phyloP scores from a whole-genome alignment of 2,888 invertebrate species.

The Iselma pallidipennis region DNA sequence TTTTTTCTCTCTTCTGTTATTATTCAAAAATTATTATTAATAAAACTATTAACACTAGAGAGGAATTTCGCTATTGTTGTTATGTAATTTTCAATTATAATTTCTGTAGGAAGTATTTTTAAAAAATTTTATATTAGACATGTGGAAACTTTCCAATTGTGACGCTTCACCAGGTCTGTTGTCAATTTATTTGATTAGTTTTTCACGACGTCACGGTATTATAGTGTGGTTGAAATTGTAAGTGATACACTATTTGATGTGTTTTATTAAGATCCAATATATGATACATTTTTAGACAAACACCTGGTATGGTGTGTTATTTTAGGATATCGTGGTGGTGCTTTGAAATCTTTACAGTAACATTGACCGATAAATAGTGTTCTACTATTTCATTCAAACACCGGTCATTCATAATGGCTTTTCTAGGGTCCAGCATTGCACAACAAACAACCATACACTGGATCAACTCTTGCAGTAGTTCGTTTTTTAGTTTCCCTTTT shows the following conservation, averaged over 20 bases:
- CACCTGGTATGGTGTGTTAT: slow-evolving; percentile 39
- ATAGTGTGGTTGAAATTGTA: not conserved
- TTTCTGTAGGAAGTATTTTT: not conserved
- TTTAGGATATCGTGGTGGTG: slow-evolving; percentile 35
- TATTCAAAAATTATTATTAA: not conserved
- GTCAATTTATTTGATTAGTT: not conserved
- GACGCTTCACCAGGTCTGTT: not conserved
- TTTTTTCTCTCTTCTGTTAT: not conserved
- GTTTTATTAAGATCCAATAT: slow-evolving; percentile 15
- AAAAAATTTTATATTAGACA: not conserved
- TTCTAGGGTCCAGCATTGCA: slow-evolving; percentile 28
- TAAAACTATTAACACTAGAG: not conserved
- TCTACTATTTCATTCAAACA: slow-evolving; percentile 40
- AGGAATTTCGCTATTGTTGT: not conserved
- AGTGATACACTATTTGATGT: no score
- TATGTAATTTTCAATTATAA: not conserved
- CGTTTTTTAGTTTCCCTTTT: no score
- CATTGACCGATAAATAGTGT: slow-evolving; percentile 33
- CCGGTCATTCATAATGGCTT: slow-evolving; percentile 38
- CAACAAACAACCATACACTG: slow-evolving; percentile 10
- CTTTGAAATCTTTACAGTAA: slow-evolving; percentile 23
- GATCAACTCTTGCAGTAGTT: slow-evolving; percentile 2
- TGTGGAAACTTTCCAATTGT: not conserved
- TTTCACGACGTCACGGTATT: no score
- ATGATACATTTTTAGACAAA: slow-evolving; percentile 8